Evolutionary conservation across 2,113 vertebrate genomes (phyloP), one percentile per base, ranked within the genome.

Genomic region (Xiphophorus couchianus): DNA sequence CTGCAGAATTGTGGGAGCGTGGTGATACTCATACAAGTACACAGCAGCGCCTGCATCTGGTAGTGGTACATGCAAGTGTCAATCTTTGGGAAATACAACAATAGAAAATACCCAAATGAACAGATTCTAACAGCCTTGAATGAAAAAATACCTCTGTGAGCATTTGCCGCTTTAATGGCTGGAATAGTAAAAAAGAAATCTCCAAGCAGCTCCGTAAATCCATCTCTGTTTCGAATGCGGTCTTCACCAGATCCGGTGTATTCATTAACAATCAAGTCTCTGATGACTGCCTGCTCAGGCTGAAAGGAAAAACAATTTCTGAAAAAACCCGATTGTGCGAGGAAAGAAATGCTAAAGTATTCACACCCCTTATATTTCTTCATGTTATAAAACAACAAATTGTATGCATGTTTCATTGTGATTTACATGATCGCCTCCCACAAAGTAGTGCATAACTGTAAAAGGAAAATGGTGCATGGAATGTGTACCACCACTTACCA

Each of bases 21-120:
- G 92, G 14, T 95, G 94, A 88, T 96, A 98, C 86, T 98, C 95
- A 8, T 98, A 99, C 67, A 97, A 84, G 84, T 96, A 98, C 8
- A 97, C 93, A 17, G 94, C 91, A 6, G 91, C 90, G 0, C 96
- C 91, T 7, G 90, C 87, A 62, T 92, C 92, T 93, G 35, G 2
- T 65, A 5, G 29, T 10, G 54, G 54, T 19, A 76, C 3, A 77
- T 63, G 73, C 3, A 2, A 0, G 8, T 70, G 51, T 42, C 0
- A 62, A 15, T 42, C 1, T 28, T 76, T 76, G 14, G 65, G 1
- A 72, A 39, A 1, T 1, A 73, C 7, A 82, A 12, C 51, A 27
- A 61, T 1, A 15, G 1, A 13, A 25, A 39, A 51, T 29, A 44
- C 1, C 27, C 66, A 11, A 14, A 30, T n/a, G 28, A 1, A 44